A percentile compares a stretch with the other conserved stretches of the same genome.
phyloP scores from a whole-genome alignment of 1,140 invertebrate genomes.

The Glossosoma conforme region DNA sequence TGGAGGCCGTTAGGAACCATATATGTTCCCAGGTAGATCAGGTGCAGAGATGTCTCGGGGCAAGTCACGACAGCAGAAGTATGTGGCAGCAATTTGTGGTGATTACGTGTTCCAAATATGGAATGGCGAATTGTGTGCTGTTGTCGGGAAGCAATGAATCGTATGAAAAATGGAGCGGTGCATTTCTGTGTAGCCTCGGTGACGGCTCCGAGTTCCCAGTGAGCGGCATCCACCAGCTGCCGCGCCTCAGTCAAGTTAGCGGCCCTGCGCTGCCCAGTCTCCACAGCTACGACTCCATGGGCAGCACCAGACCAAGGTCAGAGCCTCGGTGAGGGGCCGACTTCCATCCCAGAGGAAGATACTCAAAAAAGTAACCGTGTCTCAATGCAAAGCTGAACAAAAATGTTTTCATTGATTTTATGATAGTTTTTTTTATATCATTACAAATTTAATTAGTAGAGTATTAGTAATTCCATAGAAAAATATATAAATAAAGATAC shows the following conservation, averaged over 20 bases:
- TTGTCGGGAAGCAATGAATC: too few relatives aligned
- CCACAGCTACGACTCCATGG: constrained; percentile 84
- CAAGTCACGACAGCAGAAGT: not conserved
- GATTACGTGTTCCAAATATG: not conserved
- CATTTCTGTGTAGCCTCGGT: constrained; percentile 68
- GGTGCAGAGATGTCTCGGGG: not conserved
- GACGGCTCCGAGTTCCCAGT: constrained; percentile 83
- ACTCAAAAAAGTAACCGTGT: too few relatives aligned
- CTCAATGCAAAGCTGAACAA: too few relatives aligned
- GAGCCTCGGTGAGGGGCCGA: constrained; percentile 39
- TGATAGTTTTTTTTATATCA: too few relatives aligned
- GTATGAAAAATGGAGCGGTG: constrained; percentile 4
- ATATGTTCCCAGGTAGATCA: too few relatives aligned
- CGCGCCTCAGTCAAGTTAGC: constrained; percentile 47
- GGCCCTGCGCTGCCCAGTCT: constrained; percentile 13
- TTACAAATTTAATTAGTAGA: too few relatives aligned
- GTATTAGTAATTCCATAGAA: too few relatives aligned
- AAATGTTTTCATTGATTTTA: too few relatives aligned
- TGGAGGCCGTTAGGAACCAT: too few relatives aligned
- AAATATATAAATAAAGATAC: too few relatives aligned
- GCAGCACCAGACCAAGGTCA: constrained; percentile 81
- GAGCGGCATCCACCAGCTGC: constrained; percentile 64
- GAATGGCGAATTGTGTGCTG: too few relatives aligned
- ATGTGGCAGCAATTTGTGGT: not conserved
- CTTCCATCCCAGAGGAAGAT: too few relatives aligned